Evolutionary conservation across 35 echinoderm and acorn worm genomes (phyloP).

Genomic region (Apostichopus californicus): DNA sequence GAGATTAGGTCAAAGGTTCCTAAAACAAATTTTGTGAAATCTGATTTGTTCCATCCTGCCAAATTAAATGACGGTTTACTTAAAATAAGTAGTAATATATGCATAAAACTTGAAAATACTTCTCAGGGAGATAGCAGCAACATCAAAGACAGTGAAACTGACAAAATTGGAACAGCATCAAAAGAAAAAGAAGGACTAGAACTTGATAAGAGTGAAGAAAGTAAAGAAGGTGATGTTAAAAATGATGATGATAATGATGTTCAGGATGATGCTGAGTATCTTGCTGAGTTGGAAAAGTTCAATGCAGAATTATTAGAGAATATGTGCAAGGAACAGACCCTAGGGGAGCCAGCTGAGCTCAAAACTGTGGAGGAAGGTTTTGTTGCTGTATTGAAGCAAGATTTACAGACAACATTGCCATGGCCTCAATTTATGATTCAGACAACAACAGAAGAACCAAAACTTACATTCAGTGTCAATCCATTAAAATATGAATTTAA

Average conservation of each 20-base stretch:
- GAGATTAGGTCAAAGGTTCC: slow-evolving; percentile 22
- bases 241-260: not conserved
- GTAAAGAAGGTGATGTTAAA: not conserved
- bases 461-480: slow-evolving; percentile 47
- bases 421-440: slow-evolving; percentile 59
- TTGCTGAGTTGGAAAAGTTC: slow-evolving; percentile 36
- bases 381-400: slow-evolving; percentile 35
- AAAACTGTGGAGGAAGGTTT: slow-evolving; percentile 51
- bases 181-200: not conserved
- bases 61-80: slow-evolving; percentile 54
- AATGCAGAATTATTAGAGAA: slow-evolving; percentile 44
- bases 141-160: not conserved
- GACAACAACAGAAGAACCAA: slow-evolving; percentile 32
- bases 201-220: not conserved
- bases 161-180: not conserved
- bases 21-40: slow-evolving; percentile 47
- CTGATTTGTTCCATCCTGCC: slow-evolving; percentile 48
- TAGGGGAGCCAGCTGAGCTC: slow-evolving; percentile 36
- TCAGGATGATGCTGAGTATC: slow-evolving; percentile 29
- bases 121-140: slow-evolving; percentile 17
- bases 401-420: slow-evolving; percentile 41
- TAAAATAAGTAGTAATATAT: slow-evolving; percentile 1
- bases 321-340: slow-evolving; percentile 29
- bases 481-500: slow-evolving; percentile 57
- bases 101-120: not conserved